phyloP scores from a whole-genome alignment of 2,113 vertebrate genomes.

The Nothoprocta pentlandii region DNA sequence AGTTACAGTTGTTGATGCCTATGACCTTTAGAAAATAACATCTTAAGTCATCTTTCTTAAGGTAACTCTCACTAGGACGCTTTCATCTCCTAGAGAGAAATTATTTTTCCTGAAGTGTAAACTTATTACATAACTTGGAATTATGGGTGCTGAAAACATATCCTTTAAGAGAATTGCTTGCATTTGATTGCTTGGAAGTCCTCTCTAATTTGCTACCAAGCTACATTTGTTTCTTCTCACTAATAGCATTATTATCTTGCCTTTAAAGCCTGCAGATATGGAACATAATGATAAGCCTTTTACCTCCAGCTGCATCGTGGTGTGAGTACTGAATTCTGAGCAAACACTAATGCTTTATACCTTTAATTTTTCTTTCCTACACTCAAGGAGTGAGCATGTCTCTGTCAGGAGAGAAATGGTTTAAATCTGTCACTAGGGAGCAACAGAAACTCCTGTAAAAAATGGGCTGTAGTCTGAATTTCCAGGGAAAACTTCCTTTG shows the following conservation, averaged over 20 bases:
- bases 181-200: neutral
- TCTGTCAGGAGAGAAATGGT: neutral
- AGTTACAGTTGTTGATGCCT: neutral
- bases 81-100: neutral
- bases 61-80: neutral
- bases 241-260: neutral
- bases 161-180: neutral
- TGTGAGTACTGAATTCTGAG: neutral
- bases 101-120: neutral
- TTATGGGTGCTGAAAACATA: neutral
- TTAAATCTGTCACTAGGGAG: neutral
- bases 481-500: neutral
- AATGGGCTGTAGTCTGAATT: neutral
- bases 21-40: neutral
- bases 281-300: constrained; percentile 35
- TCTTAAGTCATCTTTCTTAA: neutral
- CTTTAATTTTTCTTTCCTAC: neutral
- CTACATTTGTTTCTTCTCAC: neutral
- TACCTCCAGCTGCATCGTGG: neutral
- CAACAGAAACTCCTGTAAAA: neutral
- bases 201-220: neutral
- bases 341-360: neutral
- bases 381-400: neutral
- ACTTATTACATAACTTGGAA: neutral
- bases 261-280: constrained; percentile 16